These are phyloP conservation scores for Pedetes capensis DNA, from an alignment of 2,113 vertebrate genomes.

Conservation along the genomic window DNA sequence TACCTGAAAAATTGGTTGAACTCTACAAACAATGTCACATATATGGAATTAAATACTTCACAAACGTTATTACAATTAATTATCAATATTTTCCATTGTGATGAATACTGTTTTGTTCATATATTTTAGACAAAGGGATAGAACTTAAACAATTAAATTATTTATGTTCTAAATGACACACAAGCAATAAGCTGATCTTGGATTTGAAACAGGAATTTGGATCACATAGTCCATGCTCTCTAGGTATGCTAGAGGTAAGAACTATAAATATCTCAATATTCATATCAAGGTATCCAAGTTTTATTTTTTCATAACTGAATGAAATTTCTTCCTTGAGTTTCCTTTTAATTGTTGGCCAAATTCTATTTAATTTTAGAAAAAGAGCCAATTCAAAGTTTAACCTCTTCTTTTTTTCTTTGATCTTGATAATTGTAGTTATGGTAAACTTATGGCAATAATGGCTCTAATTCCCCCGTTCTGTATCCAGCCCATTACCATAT, in stretches of 20 bases:
- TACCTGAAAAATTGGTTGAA: neutral
- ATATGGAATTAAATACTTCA: neutral
- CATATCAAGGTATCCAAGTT: neutral
- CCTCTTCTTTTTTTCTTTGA: neutral
- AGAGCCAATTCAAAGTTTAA: neutral
- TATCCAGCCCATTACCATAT: too few species aligned
- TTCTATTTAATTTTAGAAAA: neutral
- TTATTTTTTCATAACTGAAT: neutral
- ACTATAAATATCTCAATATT: neutral
- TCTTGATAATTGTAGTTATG: neutral
- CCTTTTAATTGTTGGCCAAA: neutral
- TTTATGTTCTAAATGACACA: neutral
- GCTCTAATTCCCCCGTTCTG: neutral
- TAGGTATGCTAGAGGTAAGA: neutral
- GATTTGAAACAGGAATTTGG: neutral
- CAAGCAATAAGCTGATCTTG: neutral
- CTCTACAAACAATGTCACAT: neutral
- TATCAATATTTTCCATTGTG: neutral
- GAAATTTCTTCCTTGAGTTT: neutral
- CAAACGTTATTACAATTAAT: neutral
- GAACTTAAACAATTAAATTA: neutral
- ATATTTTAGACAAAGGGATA: neutral
- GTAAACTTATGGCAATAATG: neutral
- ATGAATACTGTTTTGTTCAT: neutral
- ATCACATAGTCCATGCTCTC: neutral